Evolutionary conservation across 2,113 vertebrate genomes (phyloP).

Genomic region (Tricholaema leucomelas): DNA sequence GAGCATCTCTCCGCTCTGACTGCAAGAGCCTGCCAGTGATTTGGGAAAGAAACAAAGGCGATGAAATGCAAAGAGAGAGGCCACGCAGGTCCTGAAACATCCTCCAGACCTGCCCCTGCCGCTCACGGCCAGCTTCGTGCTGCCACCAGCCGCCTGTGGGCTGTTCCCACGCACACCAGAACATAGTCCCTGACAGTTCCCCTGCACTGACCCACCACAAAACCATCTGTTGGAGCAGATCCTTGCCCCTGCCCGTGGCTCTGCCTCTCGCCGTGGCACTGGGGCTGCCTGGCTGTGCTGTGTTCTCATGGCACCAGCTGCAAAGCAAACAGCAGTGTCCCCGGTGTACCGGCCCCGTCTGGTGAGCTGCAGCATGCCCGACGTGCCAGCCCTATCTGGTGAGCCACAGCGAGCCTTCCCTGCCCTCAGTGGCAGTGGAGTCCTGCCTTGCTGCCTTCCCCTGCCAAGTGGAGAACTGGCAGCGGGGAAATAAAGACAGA

Average conservation of each 20-base stretch:
- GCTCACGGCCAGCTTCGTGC: background rate
- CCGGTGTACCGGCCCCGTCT: background rate
- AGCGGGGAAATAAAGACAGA: background rate
- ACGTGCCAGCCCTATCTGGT: background rate
- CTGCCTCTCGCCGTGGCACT: fast-evolving
- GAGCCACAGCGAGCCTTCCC: fast-evolving
- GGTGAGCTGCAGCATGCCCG: too few species aligned
- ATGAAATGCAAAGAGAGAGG: slow-evolving; percentile 16
- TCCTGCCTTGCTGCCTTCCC: background rate
- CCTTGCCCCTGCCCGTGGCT: background rate
- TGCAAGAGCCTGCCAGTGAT: slow-evolving; percentile 44
- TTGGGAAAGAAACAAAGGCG: slow-evolving; percentile 56
- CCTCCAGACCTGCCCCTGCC: background rate
- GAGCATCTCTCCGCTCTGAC: slow-evolving; percentile 46
- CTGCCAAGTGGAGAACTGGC: background rate
- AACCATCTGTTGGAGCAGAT: background rate
- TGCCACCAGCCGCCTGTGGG: background rate
- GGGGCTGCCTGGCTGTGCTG: background rate
- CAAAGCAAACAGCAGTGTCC: background rate
- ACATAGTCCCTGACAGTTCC: background rate
- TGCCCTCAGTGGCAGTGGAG: fast-evolving
- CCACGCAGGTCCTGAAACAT: background rate
- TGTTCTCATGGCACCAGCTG: background rate
- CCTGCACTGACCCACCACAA: background rate
- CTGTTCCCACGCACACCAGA: background rate